phyloP scores from a whole-genome alignment of 1,140 invertebrate genomes.

The Calephelis nemesis region DNA sequence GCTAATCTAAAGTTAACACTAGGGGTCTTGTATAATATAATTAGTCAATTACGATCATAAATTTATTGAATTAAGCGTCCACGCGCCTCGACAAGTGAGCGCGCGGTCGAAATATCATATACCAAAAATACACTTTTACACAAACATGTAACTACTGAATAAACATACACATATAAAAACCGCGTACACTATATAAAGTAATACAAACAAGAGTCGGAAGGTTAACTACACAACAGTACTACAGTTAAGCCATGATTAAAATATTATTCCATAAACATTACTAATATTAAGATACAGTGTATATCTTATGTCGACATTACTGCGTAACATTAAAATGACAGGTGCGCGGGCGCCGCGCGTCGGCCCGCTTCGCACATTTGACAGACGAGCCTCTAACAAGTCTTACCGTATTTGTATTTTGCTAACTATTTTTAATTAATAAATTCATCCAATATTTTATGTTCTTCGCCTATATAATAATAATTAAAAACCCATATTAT shows the following conservation, averaged over 20 bases:
- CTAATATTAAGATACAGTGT: constrained; percentile 62
- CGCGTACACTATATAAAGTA: constrained; percentile 77
- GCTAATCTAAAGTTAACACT: constrained; percentile 74
- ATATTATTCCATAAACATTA: constrained; percentile 73
- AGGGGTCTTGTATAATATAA: constrained; percentile 78
- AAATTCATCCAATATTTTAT: constrained; percentile 79
- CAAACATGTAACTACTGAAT: constrained; percentile 76
- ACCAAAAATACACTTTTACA: constrained; percentile 76
- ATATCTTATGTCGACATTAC: constrained; percentile 20
- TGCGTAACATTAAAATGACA: too few species aligned
- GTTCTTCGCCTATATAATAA: constrained; percentile 74
- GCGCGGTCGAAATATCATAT: constrained; percentile 55
- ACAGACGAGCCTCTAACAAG: constrained; percentile 72
- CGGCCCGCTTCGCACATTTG: constrained; percentile 42
- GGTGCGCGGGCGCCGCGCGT: constrained; percentile 1
- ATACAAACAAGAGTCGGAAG: constrained; percentile 75
- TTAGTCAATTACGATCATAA: constrained; percentile 81
- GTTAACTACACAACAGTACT: constrained; percentile 77
- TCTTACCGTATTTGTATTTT: constrained; percentile 79
- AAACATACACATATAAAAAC: constrained; percentile 79
- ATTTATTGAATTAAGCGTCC: constrained; percentile 63
- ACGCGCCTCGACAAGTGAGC: constrained; percentile 37
- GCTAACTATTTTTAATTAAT: constrained; percentile 79
- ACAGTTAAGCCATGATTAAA: constrained; percentile 77
- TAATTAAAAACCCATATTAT: constrained; percentile 76